Evolutionary conservation across 2,888 invertebrate species (phyloP), one percentile per base, ranked within the genome.

Genomic region (Carcina quercana): DNA sequence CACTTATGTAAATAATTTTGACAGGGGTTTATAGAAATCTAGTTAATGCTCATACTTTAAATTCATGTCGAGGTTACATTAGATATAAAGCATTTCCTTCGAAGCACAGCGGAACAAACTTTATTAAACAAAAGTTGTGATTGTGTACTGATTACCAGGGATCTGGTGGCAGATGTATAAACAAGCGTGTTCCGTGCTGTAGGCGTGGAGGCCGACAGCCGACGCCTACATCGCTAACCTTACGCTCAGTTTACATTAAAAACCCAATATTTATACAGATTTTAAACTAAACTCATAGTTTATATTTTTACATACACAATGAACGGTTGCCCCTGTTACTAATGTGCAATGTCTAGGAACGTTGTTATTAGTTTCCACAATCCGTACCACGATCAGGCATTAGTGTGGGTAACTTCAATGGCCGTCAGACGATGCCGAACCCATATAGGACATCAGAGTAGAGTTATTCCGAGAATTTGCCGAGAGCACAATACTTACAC

Each of bases 161-260:
- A 57, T 65, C 58, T 55, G 55, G 50, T 61, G 47, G 56, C 52
- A 57, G 52, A 66, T 53, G 58, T 67, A 69, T 69, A 70, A 75
- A 74, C 78, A 80, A 72, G n/a, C n/a, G 59, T 79, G 76, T 74
- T 70, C 64, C 64, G 60, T 50, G 44, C 33, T 44, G 71, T 71
- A 65, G 74, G 72, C 67, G 69, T 59, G 58, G 65, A 78, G 76
- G 76, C 60, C 24, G 20, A n/a, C 19, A n/a, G n/a, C 20, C 75
- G 43, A 50, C 61, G 58, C 66, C 66, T 57, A 63, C 70, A 53
- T 55, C 54, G 46, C 47, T 43, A 46, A 45, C 47, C 45, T 43
- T 41, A 41, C 53, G 47, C 43, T 38, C 50, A 66, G 63, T 70
- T 70, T 69, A 70, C 56, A 57, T 59, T 59, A 48, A 55, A 47